Evolutionary conservation across 1,140 invertebrate species (phyloP).

Genomic region (Neocloeon triangulifer): DNA sequence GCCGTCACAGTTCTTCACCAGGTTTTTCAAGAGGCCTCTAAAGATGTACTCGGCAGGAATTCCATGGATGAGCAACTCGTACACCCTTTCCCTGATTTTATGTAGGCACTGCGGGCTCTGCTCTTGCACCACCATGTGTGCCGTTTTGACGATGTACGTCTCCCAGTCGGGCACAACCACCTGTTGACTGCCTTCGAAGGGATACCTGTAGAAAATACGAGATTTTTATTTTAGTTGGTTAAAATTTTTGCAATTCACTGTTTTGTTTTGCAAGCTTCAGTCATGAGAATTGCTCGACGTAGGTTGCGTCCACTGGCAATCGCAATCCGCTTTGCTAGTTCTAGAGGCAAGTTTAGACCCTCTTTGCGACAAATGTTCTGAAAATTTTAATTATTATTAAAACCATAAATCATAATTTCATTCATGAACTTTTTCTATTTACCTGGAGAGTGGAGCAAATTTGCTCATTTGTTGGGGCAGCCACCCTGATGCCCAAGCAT

Average conservation of each 20-base stretch:
- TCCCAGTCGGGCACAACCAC: conserved; percentile 87
- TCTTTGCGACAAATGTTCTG: conserved; percentile 69
- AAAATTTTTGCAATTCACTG: conserved; percentile 25
- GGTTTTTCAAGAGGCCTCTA: conserved; percentile 53
- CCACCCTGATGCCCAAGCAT: conserved; percentile 74
- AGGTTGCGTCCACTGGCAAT: conserved; percentile 71
- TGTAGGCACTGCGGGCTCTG: conserved; percentile 68
- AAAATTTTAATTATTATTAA: too few relatives aligned
- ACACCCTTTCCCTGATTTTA: conserved; percentile 68
- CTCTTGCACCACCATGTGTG: conserved; percentile 64
- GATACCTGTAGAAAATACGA: conserved; percentile 34
- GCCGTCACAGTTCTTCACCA: conserved; percentile 75
- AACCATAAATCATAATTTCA: too few relatives aligned
- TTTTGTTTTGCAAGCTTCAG: conserved; percentile 83
- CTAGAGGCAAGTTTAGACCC: conserved; percentile 47
- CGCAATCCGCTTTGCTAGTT: conserved; percentile 58
- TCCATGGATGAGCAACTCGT: conserved; percentile 82
- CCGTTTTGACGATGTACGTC: conserved; percentile 67
- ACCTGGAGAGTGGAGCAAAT: conserved; percentile 39
- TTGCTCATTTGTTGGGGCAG: conserved; percentile 62
- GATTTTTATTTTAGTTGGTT: conserved; percentile 3
- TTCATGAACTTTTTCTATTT: conserved; percentile 1
- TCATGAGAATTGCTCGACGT: conserved; percentile 78
- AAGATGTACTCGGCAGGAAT: conserved; percentile 79
- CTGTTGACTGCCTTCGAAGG: conserved; percentile 60